A percentile compares a stretch with the other conserved stretches of the same genome.
Evolutionary conservation across 2,113 vertebrate species (phyloP).

Genomic region (Varanus salvator): DNA sequence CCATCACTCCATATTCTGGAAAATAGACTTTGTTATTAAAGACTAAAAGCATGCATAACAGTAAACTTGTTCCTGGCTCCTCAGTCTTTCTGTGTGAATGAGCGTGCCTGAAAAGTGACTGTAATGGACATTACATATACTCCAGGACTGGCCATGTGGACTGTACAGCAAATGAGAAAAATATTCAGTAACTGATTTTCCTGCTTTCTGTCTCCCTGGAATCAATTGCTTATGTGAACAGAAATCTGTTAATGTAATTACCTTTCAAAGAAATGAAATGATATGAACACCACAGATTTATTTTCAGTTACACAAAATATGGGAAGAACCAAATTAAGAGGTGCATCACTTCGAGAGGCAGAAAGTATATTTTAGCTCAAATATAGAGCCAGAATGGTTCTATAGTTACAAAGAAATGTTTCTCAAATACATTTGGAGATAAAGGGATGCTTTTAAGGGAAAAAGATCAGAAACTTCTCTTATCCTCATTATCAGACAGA

Average conservation of each 20-base stretch:
- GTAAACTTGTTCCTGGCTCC: constrained; percentile 43
- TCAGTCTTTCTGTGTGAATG: constrained; percentile 11
- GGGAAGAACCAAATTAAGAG: constrained; percentile 16
- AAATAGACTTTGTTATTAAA: constrained; percentile 53
- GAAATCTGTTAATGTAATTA: constrained; percentile 58
- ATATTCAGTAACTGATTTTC: not conserved
- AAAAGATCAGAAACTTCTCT: not conserved
- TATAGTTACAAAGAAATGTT: not conserved
- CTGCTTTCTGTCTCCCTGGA: constrained; percentile 51
- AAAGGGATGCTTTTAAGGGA: not conserved
- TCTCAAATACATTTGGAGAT: not conserved
- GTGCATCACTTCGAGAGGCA: rapidly evolving
- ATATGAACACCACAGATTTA: not conserved
- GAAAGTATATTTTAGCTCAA: rapidly evolving
- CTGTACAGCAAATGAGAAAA: constrained; percentile 2
- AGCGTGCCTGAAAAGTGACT: not conserved
- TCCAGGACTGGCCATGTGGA: constrained; percentile 9
- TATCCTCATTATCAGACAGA: not conserved
- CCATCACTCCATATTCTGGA: constrained; percentile 41
- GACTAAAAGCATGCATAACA: constrained; percentile 17
- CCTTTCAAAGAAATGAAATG: constrained; percentile 48
- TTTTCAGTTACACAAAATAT: constrained; percentile 9
- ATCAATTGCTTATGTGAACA: constrained; percentile 66
- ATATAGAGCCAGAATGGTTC: too few species aligned
- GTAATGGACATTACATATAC: not conserved